A percentile compares a stretch with the other conserved stretches of the same genome.
phyloP scores from a whole-genome alignment of 2,888 invertebrate species.

The Oligia latruncula region DNA sequence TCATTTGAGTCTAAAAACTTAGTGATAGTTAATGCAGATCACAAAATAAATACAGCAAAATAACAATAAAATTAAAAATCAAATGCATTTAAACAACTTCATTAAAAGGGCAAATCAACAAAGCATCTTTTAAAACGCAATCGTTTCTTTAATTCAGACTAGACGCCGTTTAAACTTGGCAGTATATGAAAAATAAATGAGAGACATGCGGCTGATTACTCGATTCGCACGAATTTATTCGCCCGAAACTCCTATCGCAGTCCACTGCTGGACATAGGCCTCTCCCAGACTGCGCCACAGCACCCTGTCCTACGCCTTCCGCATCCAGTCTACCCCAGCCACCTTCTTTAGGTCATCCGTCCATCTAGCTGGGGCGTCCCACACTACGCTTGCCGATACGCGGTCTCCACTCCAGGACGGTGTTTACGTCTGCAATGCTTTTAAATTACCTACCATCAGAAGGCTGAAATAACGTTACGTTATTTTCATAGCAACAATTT shows the following conservation, averaged over 20 bases:
- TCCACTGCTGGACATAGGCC: too few species aligned
- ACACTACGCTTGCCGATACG: too few species aligned
- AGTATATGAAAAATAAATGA: conserved; percentile 7
- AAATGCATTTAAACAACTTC: conserved; percentile 48
- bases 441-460: background rate
- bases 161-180: conserved; percentile 20
- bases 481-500: background rate
- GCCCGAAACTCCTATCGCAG: too few species aligned
- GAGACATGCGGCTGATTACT: background rate
- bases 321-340: too few species aligned
- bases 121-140: background rate
- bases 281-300: too few species aligned
- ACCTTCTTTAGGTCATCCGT: too few species aligned
- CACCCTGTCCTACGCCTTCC: too few species aligned
- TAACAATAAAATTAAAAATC: conserved; percentile 16
- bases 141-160: conserved; percentile 1
- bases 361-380: too few species aligned
- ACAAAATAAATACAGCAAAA: conserved; percentile 16
- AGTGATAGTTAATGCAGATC: background rate
- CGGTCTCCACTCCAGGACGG: too few species aligned
- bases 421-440: background rate
- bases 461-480: background rate
- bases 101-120: conserved; percentile 21
- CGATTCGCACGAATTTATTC: too few species aligned
- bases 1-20: background rate